Evolutionary conservation across 2,113 vertebrate genomes (phyloP), one percentile per base, ranked within the genome.

Genomic region (Spea bombifrons): DNA sequence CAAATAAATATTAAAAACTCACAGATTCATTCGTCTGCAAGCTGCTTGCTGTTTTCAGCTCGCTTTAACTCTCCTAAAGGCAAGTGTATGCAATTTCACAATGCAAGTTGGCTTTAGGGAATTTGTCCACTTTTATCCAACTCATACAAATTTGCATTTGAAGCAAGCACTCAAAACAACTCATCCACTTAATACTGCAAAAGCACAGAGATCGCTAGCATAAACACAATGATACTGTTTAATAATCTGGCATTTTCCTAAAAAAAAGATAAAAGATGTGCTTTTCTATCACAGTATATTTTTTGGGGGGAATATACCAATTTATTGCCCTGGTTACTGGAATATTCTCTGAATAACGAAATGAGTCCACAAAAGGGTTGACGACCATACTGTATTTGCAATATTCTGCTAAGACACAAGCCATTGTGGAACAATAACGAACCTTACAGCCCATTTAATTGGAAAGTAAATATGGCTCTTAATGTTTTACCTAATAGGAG

Each of bases 401-500:
- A 76, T 57, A 30, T 47, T 57, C 45, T 30, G 8, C 50, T 59
- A 59, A 68, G 49, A 43, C 66, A 77, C 17, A 16, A 43, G 63
- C 45, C 64, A 16, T 75, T 75, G 48, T 30, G 17, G 66, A 12
- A 3, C 17, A 10, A 10, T 63, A 77, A 70, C 46, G 50, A 77
- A 48, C 67, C 63, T 50, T 77, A 77, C 67, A 50, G 55, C 46
- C 66, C 75, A 63, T 77, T 70, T 70, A 77, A 71, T 70, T 63
- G 67, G 61, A 71, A 48, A 57, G 57, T 70, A 77, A 77, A 70
- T 70, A 71, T 52, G 55, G 67, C 61, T 68, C 61, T 43, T 15
- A 79, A 73, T 66, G 63, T 66, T 73, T 66, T 43, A 30, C 70
- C 45, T 73, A 79, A 79, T 79, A 67, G 70, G 43, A 79, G 77